Percentiles rank a stretch among this genome's conserved stretches.
phyloP scores from a whole-genome alignment of 92 coral and sea anemone species.

The Meandrina meandrites region DNA sequence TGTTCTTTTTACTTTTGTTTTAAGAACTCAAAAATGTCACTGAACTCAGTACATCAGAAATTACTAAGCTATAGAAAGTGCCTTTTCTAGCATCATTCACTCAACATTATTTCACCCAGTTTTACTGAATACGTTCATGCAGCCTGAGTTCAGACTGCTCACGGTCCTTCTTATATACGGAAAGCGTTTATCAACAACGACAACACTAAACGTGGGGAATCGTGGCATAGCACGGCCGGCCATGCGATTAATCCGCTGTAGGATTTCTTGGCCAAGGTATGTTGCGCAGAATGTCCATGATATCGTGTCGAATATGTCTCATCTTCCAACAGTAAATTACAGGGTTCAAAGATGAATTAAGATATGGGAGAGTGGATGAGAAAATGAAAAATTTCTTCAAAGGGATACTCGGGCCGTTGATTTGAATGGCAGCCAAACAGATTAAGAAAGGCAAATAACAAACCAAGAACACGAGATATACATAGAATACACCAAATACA shows the following conservation, averaged over 20 bases:
- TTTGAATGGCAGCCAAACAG: not conserved
- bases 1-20: too few relatives aligned
- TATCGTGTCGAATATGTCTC: constrained; percentile 12
- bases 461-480: not conserved
- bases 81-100: too few relatives aligned
- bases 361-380: not conserved
- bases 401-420: not conserved
- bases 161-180: too few relatives aligned
- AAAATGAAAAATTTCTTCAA: not conserved
- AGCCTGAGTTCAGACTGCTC: too few relatives aligned
- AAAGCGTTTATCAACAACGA: too few relatives aligned
- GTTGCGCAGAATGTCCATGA: not conserved
- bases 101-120: too few relatives aligned
- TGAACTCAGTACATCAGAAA: too few relatives aligned
- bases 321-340: constrained; percentile 11
- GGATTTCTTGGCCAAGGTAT: not conserved
- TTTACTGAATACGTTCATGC: too few relatives aligned
- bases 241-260: not conserved
- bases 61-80: too few relatives aligned
- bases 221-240: not conserved
- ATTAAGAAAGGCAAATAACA: not conserved
- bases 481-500: not conserved
- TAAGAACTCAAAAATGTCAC: too few relatives aligned
- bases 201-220: too few relatives aligned
- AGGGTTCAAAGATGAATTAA: not conserved